These are phyloP conservation scores for Athalia rosae DNA, from an alignment of 2,888 invertebrate species.

Conservation along the genomic window DNA sequence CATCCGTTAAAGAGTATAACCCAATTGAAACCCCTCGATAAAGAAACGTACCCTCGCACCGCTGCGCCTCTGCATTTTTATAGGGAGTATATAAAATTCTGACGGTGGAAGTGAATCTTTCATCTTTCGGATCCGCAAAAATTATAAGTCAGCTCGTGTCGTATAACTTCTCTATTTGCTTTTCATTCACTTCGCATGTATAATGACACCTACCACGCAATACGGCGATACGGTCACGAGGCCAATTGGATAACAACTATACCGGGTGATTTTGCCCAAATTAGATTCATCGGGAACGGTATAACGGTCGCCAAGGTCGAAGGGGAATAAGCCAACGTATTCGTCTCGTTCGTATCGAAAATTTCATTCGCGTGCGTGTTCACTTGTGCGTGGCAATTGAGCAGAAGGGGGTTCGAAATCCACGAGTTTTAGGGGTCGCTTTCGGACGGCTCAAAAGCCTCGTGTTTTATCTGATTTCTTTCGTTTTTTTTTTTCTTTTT, in stretches of 20 bases:
- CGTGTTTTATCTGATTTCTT: no score
- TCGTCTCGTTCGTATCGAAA: neutral
- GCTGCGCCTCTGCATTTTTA: neutral
- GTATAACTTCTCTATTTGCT: no score
- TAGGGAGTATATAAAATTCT: no score
- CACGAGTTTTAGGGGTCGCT: no score
- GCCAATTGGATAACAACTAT: conserved; percentile 36
- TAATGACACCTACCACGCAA: conserved; percentile 12
- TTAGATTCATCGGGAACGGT: conserved; percentile 16
- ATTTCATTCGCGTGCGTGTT: neutral
- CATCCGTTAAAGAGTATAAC: conserved; percentile 23
- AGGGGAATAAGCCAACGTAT: neutral
- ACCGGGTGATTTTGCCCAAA: conserved; percentile 29
- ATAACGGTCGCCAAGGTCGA: conserved; percentile 23
- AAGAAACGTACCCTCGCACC: neutral
- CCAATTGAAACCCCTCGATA: conserved; percentile 20
- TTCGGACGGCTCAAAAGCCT: no score
- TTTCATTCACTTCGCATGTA: no score
- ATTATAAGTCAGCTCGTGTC: no score
- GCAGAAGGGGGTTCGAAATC: neutral
- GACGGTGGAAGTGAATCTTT: no score
- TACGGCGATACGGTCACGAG: conserved; percentile 20
- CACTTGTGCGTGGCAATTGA: neutral
- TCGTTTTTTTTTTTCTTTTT: no score
- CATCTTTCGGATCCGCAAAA: no score